Evolutionary conservation across 35 echinoderm and acorn worm species (phyloP), one percentile per base, ranked within the genome.

Genomic region (Apostichopus japonicus): DNA sequence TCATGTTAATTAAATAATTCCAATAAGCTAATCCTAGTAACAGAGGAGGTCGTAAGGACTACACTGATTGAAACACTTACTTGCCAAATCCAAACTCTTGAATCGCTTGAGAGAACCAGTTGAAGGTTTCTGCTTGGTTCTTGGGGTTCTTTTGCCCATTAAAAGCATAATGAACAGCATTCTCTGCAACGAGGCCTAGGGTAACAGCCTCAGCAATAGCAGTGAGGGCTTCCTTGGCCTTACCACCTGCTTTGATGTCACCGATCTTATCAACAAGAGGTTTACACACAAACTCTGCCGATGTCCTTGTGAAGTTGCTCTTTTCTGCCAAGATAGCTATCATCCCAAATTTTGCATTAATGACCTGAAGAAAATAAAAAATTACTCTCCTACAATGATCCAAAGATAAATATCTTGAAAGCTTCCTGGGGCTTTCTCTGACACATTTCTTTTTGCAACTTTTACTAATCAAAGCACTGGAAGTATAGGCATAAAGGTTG

Each of bases 141-240:
- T 99, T 99, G 52, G 97, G 97, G 82, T 99, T 99, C 83, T 99
- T 99, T 90, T 99, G 97, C 15, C 84, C 90, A 14, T 95, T 92
- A 92, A 96, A 99, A 16, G 97, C 97, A 72, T 99, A 99, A 9
- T 78, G 88, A 9, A 94, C 86, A 6, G 90, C 94, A 91, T 95
- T 61, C 55, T 92, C 71, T 3, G 92, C 87, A 17, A 98, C 67
- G 55, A 86, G 95, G 8, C 95, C 95, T 10, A 99, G 92, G 17
- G 87, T 72, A 10, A 88, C 91, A 6, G 95, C 95, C 81, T 99
- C 97, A 19, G 95, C 95, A 2, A 99, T 89, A 1, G 90, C 81
- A 0, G 97, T 96, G 93, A 99, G 51, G 24, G 95, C 82, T 58
- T 96, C 97, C 88, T 94, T 92, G 15, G 96, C 97, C 82, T 93